Evolutionary conservation across 2,797 vertebrate genomes (phyloP).

Genomic region (Malacoctenus gilli): DNA sequence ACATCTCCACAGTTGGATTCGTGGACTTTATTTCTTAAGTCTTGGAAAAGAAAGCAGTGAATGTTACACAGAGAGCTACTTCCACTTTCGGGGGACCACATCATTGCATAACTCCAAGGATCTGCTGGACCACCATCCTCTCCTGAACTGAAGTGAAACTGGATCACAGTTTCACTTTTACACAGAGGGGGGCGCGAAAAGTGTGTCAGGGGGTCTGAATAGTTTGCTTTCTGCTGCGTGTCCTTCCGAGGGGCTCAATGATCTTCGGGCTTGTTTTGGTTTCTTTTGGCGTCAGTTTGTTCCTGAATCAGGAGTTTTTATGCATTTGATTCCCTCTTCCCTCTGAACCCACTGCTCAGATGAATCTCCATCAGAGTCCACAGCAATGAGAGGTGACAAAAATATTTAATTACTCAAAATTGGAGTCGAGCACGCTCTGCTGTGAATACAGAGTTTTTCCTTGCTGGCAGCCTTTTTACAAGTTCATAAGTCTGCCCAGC

Average conservation of each 20-base stretch:
- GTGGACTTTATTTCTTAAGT: conserved; percentile 14
- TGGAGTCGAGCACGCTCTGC: not conserved
- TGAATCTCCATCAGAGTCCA: not conserved
- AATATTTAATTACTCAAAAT: conserved; percentile 8
- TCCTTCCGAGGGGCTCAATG: no score
- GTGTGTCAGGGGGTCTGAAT: no score
- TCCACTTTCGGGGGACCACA: conserved; percentile 32
- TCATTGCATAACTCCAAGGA: conserved; percentile 25
- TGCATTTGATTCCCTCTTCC: no score
- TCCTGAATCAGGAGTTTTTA: no score
- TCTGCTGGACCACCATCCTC: conserved; percentile 9
- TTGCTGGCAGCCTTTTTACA: conserved; percentile 15
- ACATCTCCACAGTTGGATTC: conserved; percentile 32
- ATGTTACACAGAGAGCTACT: conserved; percentile 41
- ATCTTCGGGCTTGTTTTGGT: no score
- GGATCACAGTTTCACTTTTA: no score
- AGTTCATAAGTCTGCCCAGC: conserved; percentile 50
- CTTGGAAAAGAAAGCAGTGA: conserved; percentile 19
- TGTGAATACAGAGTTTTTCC: conserved; percentile 22
- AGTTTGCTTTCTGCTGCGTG: no score
- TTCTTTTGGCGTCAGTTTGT: no score
- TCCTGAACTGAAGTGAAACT: no score
- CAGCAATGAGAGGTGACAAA: not conserved
- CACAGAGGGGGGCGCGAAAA: no score
- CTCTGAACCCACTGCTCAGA: no score